A percentile compares a stretch with the other conserved stretches of the same genome.
phyloP scores from a whole-genome alignment of 2,888 invertebrate genomes.

The Zaprionus obscuricornis region DNA sequence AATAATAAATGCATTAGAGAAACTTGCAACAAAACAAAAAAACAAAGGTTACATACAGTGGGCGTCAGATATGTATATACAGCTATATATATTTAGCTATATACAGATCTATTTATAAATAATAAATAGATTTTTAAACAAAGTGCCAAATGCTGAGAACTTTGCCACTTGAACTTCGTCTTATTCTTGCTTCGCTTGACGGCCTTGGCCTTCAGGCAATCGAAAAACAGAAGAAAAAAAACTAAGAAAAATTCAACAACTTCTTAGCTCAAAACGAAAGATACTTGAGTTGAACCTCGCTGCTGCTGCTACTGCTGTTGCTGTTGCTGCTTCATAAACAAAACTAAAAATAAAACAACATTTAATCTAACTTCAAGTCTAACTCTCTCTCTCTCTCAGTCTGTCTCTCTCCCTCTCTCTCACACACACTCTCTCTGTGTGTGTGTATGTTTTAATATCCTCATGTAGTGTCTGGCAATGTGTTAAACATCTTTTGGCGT shows the following conservation, averaged over 20 bases:
- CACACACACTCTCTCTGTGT: neutral
- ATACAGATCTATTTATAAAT: conserved; percentile 42
- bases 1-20: conserved; percentile 76
- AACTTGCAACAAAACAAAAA: conserved; percentile 52
- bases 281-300: conserved; percentile 2
- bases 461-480: conserved; percentile 55
- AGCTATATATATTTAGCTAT: conserved; percentile 30
- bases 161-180: conserved; percentile 6
- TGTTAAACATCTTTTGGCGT: conserved; percentile 79
- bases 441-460: neutral
- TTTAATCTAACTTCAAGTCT: neutral
- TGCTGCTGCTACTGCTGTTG: conserved; percentile 5
- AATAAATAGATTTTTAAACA: conserved; percentile 40
- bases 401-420: neutral
- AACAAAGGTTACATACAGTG: conserved; percentile 40
- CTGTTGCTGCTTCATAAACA: conserved; percentile 38
- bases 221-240: neutral
- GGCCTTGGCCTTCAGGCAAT: conserved; percentile 58
- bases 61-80: conserved; percentile 11
- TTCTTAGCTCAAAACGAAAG: neutral
- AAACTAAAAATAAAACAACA: conserved; percentile 47
- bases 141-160: conserved; percentile 6
- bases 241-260: conserved; percentile 6
- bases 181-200: conserved; percentile 3
- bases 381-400: neutral